Conservation (phyloP, 2,888 invertebrate genomes). For the Dasypolia templi region DNA sequence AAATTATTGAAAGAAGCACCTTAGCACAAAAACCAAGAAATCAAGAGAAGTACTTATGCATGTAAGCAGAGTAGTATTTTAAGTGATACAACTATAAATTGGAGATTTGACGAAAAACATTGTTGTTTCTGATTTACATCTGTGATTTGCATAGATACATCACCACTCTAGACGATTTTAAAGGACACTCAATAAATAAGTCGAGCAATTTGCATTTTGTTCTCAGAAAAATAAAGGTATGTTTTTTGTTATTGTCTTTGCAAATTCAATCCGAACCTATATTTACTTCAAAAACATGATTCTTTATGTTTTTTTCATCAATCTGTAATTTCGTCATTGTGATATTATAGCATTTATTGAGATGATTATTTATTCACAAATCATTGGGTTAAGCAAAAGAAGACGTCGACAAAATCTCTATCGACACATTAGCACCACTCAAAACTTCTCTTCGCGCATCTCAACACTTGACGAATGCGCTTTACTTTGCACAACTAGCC, state of each 20-base stretch:
- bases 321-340: not conserved
- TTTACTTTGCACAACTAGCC: conserved; percentile 78
- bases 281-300: not conserved
- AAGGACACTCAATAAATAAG: conserved; percentile 48
- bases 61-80: conserved; percentile 57
- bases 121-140: conserved; percentile 45
- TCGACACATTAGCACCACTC: conserved; percentile 62
- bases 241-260: conserved; percentile 16
- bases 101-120: conserved; percentile 37
- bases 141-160: conserved; percentile 54
- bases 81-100: conserved; percentile 55
- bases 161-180: conserved; percentile 32
- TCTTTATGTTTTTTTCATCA: not conserved
- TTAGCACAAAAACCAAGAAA: conserved; percentile 22
- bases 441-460: conserved; percentile 75
- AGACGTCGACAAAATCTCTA: conserved; percentile 49
- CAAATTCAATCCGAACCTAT: not conserved
- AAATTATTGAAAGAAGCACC: conserved; percentile 41
- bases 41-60: conserved; percentile 52
- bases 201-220: conserved; percentile 27
- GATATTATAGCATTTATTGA: not conserved
- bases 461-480: conserved; percentile 84
- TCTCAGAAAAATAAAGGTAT: conserved; percentile 10
- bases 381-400: not conserved
- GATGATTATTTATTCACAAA: not conserved